Percentiles rank a stretch among this genome's conserved stretches.
phyloP scores from a whole-genome alignment of 2,888 invertebrate genomes.

The Idaea straminata region DNA sequence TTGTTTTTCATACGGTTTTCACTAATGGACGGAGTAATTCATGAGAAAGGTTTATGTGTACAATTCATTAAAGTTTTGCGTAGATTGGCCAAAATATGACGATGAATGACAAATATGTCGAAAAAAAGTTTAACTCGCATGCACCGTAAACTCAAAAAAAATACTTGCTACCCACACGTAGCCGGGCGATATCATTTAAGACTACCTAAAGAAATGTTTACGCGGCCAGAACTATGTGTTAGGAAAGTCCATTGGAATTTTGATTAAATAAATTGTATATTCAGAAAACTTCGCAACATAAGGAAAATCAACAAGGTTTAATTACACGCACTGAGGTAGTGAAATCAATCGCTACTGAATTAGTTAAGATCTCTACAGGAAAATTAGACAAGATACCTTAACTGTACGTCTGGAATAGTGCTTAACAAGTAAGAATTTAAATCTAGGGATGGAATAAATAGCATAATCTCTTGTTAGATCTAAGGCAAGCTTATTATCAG shows the following conservation, averaged over 20 bases:
- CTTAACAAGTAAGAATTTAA: no score
- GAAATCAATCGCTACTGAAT: neutral
- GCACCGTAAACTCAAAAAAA: no score
- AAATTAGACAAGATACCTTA: neutral
- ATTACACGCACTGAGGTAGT: neutral
- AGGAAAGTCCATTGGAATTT: neutral
- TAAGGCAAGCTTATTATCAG: neutral
- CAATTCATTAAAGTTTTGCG: no score
- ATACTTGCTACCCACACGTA: no score
- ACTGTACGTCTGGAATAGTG: neutral
- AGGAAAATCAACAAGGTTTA: constrained; percentile 9
- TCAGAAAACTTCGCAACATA: constrained; percentile 16
- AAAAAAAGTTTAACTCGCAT: no score
- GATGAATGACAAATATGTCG: no score
- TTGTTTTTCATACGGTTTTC: no score
- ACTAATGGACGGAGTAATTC: no score
- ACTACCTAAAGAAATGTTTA: neutral
- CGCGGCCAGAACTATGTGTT: no score
- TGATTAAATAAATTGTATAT: neutral
- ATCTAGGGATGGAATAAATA: neutral
- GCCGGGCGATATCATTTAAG: neutral
- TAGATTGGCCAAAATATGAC: no score
- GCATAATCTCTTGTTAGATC: neutral
- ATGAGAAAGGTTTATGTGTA: no score
- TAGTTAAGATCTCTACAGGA: neutral